Conservation (phyloP, 2,797 vertebrate genomes). For the Tokudaia tokunoshimensis region DNA sequence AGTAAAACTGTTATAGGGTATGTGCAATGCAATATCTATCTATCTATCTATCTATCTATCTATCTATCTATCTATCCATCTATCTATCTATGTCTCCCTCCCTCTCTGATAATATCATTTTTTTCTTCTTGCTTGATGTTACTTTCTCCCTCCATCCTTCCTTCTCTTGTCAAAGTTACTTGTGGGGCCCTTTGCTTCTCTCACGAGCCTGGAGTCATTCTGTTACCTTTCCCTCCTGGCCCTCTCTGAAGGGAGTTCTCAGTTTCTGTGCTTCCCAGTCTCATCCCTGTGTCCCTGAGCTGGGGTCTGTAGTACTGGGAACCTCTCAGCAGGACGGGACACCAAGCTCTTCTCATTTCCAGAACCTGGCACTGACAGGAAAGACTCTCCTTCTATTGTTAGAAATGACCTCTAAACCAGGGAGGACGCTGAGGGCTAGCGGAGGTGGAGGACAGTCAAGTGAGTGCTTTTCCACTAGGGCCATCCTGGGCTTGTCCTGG, state of each 20-base stretch:
- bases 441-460: not conserved
- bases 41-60: not conserved
- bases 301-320: rapidly evolving
- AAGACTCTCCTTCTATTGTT: not conserved
- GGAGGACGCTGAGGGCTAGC: rapidly evolving
- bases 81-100: rapidly evolving
- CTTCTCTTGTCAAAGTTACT: not conserved
- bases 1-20: rapidly evolving
- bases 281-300: rapidly evolving
- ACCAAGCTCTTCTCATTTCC: rapidly evolving
- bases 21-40: no score
- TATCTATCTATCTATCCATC: not conserved
- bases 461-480: rapidly evolving
- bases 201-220: rapidly evolving
- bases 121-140: rapidly evolving
- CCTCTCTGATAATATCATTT: rapidly evolving
- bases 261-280: rapidly evolving
- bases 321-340: rapidly evolving
- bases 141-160: not conserved
- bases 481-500: rapidly evolving
- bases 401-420: no score
- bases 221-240: rapidly evolving
- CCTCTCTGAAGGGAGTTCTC: rapidly evolving
- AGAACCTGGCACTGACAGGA: not conserved
- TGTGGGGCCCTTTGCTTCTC: rapidly evolving